phyloP scores from a whole-genome alignment of 2,888 invertebrate species.

The Hirtodrosophila duncani region DNA sequence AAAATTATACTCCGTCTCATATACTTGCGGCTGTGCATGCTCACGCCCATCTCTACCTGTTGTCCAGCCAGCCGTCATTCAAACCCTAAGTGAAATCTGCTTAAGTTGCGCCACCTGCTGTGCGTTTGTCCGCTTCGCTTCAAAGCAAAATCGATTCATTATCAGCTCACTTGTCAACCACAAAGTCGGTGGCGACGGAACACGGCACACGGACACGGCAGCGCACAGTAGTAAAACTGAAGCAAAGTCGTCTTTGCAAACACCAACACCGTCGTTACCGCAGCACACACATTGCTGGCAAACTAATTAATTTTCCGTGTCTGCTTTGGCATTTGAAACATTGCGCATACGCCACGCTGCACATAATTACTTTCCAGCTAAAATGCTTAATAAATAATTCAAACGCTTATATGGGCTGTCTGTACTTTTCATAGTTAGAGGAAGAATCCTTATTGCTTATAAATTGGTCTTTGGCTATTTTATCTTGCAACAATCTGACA shows the following conservation, averaged over 20 bases:
- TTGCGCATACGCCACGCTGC: constrained; percentile 58
- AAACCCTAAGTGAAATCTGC: constrained; percentile 60
- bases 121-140: constrained; percentile 8
- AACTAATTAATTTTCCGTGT: constrained; percentile 58
- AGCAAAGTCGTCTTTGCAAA: no score
- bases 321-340: constrained; percentile 21
- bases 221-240: no score
- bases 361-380: constrained; percentile 49
- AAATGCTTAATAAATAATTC: constrained; percentile 53
- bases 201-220: no score
- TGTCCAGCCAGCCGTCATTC: no score
- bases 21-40: no score
- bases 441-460: no score
- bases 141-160: constrained; percentile 48
- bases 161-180: constrained; percentile 49
- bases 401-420: constrained; percentile 40
- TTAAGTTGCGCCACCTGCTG: constrained; percentile 35
- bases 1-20: no score
- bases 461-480: no score
- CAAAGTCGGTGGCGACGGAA: no score
- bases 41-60: no score
- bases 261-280: constrained; percentile 1
- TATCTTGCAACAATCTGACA: background rate
- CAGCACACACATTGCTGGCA: constrained; percentile 22
- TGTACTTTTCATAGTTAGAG: no score